These are phyloP conservation scores for Crenichthys baileyi DNA, from an alignment of 2,797 vertebrate species.

Conservation along the genomic window DNA sequence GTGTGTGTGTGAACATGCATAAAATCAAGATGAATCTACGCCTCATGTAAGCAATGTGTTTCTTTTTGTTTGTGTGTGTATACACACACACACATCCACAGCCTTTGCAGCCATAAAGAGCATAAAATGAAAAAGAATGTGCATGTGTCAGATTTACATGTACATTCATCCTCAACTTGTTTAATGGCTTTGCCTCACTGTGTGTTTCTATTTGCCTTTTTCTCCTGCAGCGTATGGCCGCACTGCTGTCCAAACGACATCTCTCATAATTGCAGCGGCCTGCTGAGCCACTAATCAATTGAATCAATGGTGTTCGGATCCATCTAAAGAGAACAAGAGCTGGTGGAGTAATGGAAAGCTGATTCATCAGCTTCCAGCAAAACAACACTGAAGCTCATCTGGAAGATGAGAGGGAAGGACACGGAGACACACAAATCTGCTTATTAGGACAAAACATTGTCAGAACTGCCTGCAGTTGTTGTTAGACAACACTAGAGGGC, in stretches of 20 bases:
- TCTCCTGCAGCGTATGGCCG: constrained; percentile 1
- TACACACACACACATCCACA: background rate
- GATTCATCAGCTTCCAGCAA: constrained; percentile 50
- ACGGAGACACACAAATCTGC: constrained; percentile 23
- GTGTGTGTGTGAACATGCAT: background rate
- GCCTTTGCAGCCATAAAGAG: constrained; percentile 26
- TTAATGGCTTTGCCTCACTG: constrained; percentile 15
- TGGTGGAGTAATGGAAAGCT: constrained; percentile 32
- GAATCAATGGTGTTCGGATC: constrained; percentile 10
- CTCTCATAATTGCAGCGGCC: constrained; percentile 21
- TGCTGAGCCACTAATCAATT: constrained; percentile 42
- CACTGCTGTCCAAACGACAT: constrained; percentile 8
- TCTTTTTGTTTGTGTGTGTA: background rate
- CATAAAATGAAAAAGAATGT: constrained; percentile 2
- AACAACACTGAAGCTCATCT: constrained; percentile 44
- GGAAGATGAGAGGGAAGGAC: constrained; percentile 24
- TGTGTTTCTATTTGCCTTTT: constrained; percentile 18
- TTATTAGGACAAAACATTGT: background rate
- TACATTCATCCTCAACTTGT: constrained; percentile 9
- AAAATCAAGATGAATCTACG: background rate
- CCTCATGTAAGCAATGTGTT: background rate
- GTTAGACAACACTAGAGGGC: constrained; percentile 60
- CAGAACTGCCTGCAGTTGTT: constrained; percentile 29
- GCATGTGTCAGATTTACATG: constrained; percentile 20
- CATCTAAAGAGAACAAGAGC: constrained; percentile 26